Evolutionary conservation across 2,797 vertebrate genomes (phyloP), one percentile per base, ranked within the genome.

Genomic region (Sebastes kiyomatsui): DNA sequence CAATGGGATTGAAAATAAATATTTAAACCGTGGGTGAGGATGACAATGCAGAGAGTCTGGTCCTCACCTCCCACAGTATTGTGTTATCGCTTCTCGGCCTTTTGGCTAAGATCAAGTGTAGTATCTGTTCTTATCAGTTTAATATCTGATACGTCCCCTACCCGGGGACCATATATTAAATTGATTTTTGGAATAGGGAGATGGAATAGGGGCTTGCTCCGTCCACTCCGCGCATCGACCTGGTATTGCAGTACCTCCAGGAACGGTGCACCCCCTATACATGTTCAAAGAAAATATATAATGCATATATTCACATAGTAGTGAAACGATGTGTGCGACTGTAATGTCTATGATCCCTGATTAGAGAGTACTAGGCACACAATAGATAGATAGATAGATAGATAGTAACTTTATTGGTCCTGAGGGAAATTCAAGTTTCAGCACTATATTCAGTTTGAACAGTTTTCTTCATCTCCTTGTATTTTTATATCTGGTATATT

Each of bases 41-140:
- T 20, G 4, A 7, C 23, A 4, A 2, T 46, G 64, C 38, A 6
- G 64, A 42, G 35, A 46, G 20, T 46, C 0, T 3, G 1, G 0
- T 20, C 0, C 13, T 27, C 4, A 20, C 3, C 25, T 11, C 5
- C 0, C 2, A 49, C 10, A 0, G 0, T 1, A 0, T 6, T 1
- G 1, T 0, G 10, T 3, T 20, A 49, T 67, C 65, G 65, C 65
- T 67, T 67, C 65, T 67, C 65, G 65, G 65, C 65, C 65, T 67
- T 67, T 67, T 67, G 65, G 65, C 65, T 67, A 67, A 67, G 42
- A 60, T 60, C 59, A 30, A 60, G 59, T 60, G 27, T 60, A 61
- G 16, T 66, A 61, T 61, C 59, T 61, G 28, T 61, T 61, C 59
- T 61, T 61, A 61, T 61, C 59, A 61, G 59, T 61, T 61, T 61